These are phyloP conservation scores for Oxygymnocypris stewartii DNA, from an alignment of 2,113 vertebrate genomes.

Conservation along the genomic window DNA sequence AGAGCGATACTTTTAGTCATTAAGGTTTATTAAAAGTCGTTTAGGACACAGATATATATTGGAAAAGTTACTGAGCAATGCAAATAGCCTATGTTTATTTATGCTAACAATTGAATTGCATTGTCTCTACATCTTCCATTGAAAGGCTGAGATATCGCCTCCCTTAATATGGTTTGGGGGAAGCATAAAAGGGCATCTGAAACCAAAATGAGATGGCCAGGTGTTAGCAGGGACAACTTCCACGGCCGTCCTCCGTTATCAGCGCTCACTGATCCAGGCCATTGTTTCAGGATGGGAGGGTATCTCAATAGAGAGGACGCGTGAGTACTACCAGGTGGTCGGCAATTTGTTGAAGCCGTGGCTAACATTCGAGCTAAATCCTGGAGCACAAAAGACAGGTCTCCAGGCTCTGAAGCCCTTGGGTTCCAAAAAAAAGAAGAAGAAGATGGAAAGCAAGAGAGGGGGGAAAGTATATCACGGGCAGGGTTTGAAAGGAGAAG, in stretches of 20 bases:
- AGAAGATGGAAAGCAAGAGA: background rate
- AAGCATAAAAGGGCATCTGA: constrained; percentile 40
- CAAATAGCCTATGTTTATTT: background rate
- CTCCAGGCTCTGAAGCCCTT: constrained; percentile 50
- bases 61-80: background rate
- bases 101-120: no score
- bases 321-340: constrained; percentile 82
- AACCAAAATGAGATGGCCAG: constrained; percentile 65
- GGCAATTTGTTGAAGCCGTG: constrained; percentile 74
- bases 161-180: background rate
- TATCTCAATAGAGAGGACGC: constrained; percentile 70
- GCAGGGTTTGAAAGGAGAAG: constrained; percentile 86
- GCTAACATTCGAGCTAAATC: constrained; percentile 75
- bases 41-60: background rate
- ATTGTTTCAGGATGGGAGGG: constrained; percentile 74
- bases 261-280: constrained; percentile 70
- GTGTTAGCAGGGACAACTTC: constrained; percentile 76
- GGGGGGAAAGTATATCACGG: constrained; percentile 82
- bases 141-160: constrained; percentile 14
- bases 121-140: constrained; percentile 25
- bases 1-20: background rate
- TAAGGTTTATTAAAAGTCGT: background rate
- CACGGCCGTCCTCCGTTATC: constrained; percentile 73
- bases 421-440: background rate
- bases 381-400: constrained; percentile 74